phyloP scores from a whole-genome alignment of 2,113 vertebrate genomes.

The Chiloscyllium plagiosum region DNA sequence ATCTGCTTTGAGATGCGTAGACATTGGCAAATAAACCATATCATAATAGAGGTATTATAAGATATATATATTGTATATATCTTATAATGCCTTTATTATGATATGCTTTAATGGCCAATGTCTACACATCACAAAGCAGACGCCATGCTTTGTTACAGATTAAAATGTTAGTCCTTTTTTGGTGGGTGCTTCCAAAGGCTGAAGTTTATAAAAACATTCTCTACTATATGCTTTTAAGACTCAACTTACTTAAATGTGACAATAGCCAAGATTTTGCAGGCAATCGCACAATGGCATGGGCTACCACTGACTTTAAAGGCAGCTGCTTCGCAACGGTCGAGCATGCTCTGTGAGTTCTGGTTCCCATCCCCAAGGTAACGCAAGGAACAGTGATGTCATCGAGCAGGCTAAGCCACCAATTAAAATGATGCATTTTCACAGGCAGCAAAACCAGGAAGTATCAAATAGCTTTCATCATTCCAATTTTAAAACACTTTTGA shows the following conservation, averaged over 20 bases:
- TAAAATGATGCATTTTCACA: not conserved
- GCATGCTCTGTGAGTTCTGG: too few species aligned
- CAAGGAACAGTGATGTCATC: not conserved
- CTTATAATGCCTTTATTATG: not conserved
- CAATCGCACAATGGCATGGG: not conserved
- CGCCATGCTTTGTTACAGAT: not conserved
- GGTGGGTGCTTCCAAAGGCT: not conserved
- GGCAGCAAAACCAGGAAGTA: not conserved
- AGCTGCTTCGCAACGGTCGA: not conserved
- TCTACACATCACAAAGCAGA: not conserved
- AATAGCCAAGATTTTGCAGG: not conserved
- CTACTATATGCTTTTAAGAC: too few species aligned
- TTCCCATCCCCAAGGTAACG: too few species aligned
- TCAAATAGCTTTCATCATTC: not conserved
- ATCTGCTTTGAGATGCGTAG: too few species aligned
- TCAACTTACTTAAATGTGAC: not conserved
- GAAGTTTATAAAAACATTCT: not conserved
- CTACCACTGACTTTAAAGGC: not conserved
- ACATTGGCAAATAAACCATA: too few species aligned
- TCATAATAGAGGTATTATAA: too few species aligned
- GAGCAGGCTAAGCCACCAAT: not conserved
- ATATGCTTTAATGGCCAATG: not conserved
- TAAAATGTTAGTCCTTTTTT: not conserved
- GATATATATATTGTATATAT: not conserved
- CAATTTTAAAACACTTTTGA: not conserved